These are phyloP conservation scores for Tetragonula carbonaria DNA, from an alignment of 2,888 invertebrate species.

Conservation along the genomic window DNA sequence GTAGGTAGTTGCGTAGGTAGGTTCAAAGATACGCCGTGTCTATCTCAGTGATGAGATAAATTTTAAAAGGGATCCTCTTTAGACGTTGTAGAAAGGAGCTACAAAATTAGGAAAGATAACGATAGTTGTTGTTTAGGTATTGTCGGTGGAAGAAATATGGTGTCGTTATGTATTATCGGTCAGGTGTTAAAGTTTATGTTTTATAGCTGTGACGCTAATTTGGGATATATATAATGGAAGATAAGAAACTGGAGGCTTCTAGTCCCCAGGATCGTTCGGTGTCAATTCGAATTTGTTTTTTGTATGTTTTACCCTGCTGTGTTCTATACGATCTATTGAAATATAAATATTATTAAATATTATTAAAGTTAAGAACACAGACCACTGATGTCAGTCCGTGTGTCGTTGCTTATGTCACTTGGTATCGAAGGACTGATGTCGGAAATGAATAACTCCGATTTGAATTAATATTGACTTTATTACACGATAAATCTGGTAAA, in stretches of 20 bases:
- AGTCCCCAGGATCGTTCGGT: neutral
- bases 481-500: no score
- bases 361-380: no score
- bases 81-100: neutral
- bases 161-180: neutral
- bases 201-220: neutral
- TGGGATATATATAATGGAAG: neutral
- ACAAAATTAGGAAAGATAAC: neutral
- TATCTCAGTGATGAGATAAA: neutral
- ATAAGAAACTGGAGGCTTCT: neutral
- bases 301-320: neutral
- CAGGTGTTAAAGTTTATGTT: slow-evolving; percentile 2
- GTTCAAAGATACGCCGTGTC: neutral
- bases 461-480: no score
- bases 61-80: neutral
- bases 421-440: no score
- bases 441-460: no score
- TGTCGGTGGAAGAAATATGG: neutral
- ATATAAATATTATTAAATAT: no score
- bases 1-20: slow-evolving; percentile 5
- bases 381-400: no score
- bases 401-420: no score
- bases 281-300: neutral
- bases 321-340: no score
- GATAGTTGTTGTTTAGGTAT: neutral